Percentiles rank a stretch among this genome's conserved stretches.
phyloP scores from a whole-genome alignment of 2,888 invertebrate genomes.

The Congeria kusceri region DNA sequence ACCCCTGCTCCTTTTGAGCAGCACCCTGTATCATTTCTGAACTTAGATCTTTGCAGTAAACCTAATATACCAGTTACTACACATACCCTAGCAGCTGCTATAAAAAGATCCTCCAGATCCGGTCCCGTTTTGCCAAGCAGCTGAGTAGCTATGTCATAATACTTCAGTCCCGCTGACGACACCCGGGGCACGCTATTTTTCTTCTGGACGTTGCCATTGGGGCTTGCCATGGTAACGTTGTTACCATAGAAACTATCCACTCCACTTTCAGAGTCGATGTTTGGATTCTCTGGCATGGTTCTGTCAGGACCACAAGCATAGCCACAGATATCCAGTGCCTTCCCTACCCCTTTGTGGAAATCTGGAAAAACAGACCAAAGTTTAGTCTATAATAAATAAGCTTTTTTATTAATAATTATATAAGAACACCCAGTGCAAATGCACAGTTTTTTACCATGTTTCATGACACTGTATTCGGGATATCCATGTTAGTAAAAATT shows the following conservation, averaged over 20 bases:
- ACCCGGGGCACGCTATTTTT: constrained; percentile 44
- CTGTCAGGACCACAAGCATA: constrained; percentile 46
- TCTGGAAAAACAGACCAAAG: constrained; percentile 25
- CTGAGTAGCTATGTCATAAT: constrained; percentile 80
- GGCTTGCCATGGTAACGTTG: constrained; percentile 54
- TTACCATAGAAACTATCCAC: constrained; percentile 44
- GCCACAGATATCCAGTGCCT: constrained; percentile 42
- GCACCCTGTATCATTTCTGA: no score
- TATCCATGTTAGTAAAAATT: no score
- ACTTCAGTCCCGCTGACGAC: constrained; percentile 64
- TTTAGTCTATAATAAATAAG: no score
- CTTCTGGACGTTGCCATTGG: constrained; percentile 36
- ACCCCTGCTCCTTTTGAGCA: no score
- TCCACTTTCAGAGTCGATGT: constrained; percentile 59
- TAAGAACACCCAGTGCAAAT: no score
- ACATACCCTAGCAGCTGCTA: constrained; percentile 78
- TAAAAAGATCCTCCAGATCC: constrained; percentile 79
- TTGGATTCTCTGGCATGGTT: constrained; percentile 65
- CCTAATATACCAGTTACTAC: no score
- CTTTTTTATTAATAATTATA: no score
- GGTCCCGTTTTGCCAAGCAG: constrained; percentile 75
- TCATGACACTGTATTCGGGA: no score
- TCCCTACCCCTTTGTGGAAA: constrained; percentile 26
- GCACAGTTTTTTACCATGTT: no score
- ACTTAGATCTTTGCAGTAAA: no score